These are phyloP conservation scores for Oxystoma pomonae DNA, from an alignment of 2,888 invertebrate genomes.

Conservation along the genomic window DNA sequence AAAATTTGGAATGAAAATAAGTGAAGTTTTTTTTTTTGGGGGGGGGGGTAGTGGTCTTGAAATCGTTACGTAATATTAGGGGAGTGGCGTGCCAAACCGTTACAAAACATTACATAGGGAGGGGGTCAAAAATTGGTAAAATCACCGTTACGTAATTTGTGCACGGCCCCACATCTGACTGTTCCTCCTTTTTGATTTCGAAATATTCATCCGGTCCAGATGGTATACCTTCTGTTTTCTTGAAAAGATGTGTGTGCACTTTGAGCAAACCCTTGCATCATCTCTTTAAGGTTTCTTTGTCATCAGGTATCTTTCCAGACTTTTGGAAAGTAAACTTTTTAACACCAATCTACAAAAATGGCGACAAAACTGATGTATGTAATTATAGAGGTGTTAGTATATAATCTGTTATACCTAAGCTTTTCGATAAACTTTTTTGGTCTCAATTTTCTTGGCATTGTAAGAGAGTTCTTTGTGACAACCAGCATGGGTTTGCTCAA, in stretches of 20 bases:
- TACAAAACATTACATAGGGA: too few species aligned
- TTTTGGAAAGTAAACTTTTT: constrained; percentile 9
- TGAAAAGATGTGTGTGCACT: constrained; percentile 9
- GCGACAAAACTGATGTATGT: constrained; percentile 1
- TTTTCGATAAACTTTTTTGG: constrained; percentile 2
- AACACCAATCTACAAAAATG: neutral
- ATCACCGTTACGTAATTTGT: too few species aligned
- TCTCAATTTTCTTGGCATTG: constrained; percentile 4
- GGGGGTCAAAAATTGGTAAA: too few species aligned
- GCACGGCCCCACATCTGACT: too few species aligned
- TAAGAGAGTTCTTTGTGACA: neutral
- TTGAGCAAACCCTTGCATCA: constrained; percentile 9
- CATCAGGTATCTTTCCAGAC: constrained; percentile 9
- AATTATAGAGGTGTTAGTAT: constrained; percentile 5
- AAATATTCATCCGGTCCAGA: too few species aligned
- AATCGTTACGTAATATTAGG: too few species aligned
- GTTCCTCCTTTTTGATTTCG: too few species aligned
- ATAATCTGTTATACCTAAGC: constrained; percentile 4
- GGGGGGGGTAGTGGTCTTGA: too few species aligned
- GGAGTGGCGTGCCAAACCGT: too few species aligned
- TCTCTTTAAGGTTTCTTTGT: constrained; percentile 11
- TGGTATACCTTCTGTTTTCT: constrained; percentile 7
- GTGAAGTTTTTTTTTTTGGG: too few species aligned
- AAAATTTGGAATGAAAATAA: too few species aligned
- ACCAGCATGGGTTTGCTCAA: constrained; percentile 7